Base-by-base conservation (phyloP, 2,113 vertebrate genomes). In the Erinaceus europaeus region DNA sequence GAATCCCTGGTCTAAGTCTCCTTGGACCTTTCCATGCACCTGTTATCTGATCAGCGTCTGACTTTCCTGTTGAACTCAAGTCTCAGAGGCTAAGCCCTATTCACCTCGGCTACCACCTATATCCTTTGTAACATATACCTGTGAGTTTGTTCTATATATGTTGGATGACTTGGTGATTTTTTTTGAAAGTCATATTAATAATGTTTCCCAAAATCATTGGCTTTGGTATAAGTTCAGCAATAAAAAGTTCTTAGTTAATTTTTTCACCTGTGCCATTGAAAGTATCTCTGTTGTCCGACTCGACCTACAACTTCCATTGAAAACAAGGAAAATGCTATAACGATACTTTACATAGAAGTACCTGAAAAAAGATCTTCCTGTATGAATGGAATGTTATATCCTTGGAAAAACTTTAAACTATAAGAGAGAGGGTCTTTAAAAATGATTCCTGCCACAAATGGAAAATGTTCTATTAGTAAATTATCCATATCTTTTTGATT, bases 381-480 rank as follows among this genome's bases (percentile, higher is more conserved):
- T 53, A 84, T 5, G 34, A 55, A 9, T 71, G 89, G 89, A 61
- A 84, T 18, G 13, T 1, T 0, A 52, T 71, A 34, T 2, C 29
- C 52, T 34, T 21, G 34, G 25, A 40, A 3, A 76, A 78, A n/a
- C 81, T 62, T 78, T 75, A 95, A 50, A 50, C 92, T 90, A 23
- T 95, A 95, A 78, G 87, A 94, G 48, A 79, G 93, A 61, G 29
- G 40, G 15, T 94, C 91, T 50, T 34, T 82, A 67, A 95, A 95
- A 53, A 90, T 5, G 5, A 95, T 25, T 75, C 91, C 94, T 21
- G 61, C 9, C 2, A 55, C 15, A 9, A 12, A 0, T 7, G 65
- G n/a, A 0, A 77, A 4, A 42, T 84, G 2, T 0, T 93, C 20
- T 17, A 55, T 1, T 50, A 95, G 42, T 0, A 93, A 9, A 57